These are phyloP conservation scores for Drosophila pachea DNA, from an alignment of 1,140 invertebrate species.

Conservation along the genomic window DNA sequence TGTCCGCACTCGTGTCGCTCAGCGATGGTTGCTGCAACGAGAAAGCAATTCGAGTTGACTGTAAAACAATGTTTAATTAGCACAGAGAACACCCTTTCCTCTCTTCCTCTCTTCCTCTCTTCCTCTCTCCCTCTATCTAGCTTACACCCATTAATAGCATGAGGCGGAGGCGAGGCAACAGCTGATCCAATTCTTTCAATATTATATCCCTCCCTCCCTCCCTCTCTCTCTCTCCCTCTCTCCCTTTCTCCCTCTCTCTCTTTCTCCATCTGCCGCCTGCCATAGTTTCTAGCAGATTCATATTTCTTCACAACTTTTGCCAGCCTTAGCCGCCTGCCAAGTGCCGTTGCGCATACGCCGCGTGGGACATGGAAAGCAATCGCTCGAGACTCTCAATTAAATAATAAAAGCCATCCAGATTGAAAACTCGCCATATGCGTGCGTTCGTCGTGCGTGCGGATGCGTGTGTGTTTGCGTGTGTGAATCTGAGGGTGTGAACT, in stretches of 20 bases:
- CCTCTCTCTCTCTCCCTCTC: too few relatives aligned
- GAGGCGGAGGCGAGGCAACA: neutral
- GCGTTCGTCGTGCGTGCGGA: neutral
- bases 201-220: too few relatives aligned
- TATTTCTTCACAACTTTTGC: too few relatives aligned
- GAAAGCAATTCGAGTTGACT: neutral
- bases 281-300: too few relatives aligned
- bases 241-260: too few relatives aligned
- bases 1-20: constrained; percentile 70
- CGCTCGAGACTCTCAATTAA: constrained; percentile 58
- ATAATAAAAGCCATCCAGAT: constrained; percentile 59
- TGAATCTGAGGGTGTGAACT: constrained; percentile 42
- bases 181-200: too few relatives aligned
- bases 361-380: constrained; percentile 10
- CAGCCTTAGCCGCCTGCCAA: neutral
- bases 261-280: too few relatives aligned
- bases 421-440: constrained; percentile 17
- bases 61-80: too few relatives aligned
- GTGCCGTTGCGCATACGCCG: constrained; percentile 46
- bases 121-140: too few relatives aligned
- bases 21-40: constrained; percentile 59
- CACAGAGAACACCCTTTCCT: too few relatives aligned
- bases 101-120: too few relatives aligned
- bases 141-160: too few relatives aligned
- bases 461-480: constrained; percentile 9